A percentile compares a stretch with the other conserved stretches of the same genome.
These are phyloP conservation scores for Sebastes diploproa DNA, from an alignment of 2,797 vertebrate genomes.

Conservation along the genomic window DNA sequence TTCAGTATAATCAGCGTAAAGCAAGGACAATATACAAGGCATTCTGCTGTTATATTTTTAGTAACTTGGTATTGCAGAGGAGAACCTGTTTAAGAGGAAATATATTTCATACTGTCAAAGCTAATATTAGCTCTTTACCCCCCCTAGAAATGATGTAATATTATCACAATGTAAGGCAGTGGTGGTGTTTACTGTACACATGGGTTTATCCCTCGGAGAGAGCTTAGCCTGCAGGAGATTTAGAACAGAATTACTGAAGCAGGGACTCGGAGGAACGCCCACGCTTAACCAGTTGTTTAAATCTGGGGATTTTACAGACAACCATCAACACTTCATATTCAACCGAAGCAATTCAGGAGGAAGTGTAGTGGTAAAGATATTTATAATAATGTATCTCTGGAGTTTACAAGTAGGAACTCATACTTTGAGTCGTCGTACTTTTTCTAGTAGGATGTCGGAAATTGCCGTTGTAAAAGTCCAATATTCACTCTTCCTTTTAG, in stretches of 20 bases:
- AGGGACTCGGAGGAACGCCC: slow-evolving; percentile 15
- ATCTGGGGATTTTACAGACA: slow-evolving; percentile 37
- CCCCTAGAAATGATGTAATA: slow-evolving; percentile 38
- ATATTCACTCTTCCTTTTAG: not conserved
- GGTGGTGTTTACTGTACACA: slow-evolving; percentile 57
- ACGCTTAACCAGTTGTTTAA: slow-evolving; percentile 38
- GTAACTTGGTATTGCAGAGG: not conserved
- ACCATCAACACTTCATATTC: slow-evolving; percentile 9
- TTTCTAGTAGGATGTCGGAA: too few species aligned
- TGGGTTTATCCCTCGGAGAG: slow-evolving; percentile 44
- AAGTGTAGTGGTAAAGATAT: not conserved
- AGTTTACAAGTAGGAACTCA: too few species aligned
- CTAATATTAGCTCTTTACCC: slow-evolving; percentile 47
- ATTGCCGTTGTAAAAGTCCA: not conserved
- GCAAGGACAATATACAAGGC: not conserved
- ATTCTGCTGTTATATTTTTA: not conserved
- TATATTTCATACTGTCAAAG: slow-evolving; percentile 15
- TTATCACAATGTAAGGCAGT: slow-evolving; percentile 33
- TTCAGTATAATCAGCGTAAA: not conserved
- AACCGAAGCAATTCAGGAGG: not conserved
- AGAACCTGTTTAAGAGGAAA: not conserved
- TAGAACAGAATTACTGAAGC: slow-evolving; percentile 52
- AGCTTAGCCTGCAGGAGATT: slow-evolving; percentile 52
- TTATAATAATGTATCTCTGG: not conserved
- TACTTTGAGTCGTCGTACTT: too few species aligned